These are phyloP conservation scores for Plagiodera versicolora DNA, from an alignment of 2,888 invertebrate genomes.

Conservation along the genomic window DNA sequence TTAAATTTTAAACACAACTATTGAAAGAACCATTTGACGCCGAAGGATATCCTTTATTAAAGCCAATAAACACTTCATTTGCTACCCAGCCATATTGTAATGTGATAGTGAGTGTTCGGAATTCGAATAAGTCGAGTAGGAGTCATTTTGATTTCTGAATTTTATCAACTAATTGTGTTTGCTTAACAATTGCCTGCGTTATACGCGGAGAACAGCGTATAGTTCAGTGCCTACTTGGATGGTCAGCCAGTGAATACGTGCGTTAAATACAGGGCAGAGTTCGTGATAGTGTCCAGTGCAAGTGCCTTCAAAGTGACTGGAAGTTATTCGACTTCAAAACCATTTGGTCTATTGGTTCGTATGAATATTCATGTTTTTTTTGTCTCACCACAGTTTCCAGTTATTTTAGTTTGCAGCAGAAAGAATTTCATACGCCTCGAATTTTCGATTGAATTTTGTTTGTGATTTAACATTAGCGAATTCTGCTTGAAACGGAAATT, in stretches of 20 bases:
- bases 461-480: too few species aligned
- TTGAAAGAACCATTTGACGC: conserved; percentile 31
- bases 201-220: not conserved
- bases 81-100: conserved; percentile 23
- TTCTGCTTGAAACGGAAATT: too few species aligned
- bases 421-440: too few species aligned
- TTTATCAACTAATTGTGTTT: conserved; percentile 25
- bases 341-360: not conserved
- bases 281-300: not conserved
- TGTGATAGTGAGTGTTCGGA: conserved; percentile 26
- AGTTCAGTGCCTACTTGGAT: conserved; percentile 1
- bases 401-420: too few species aligned
- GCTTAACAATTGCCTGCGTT: conserved; percentile 13
- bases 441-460: too few species aligned
- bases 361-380: not conserved
- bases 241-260: not conserved
- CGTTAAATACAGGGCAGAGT: not conserved
- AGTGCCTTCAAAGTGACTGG: not conserved
- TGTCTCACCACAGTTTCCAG: too few species aligned
- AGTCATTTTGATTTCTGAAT: conserved; percentile 19
- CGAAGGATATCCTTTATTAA: conserved; percentile 32
- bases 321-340: not conserved
- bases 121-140: conserved; percentile 19
- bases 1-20: conserved; percentile 29
- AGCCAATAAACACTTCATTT: conserved; percentile 31